Evolutionary conservation across 2,888 invertebrate genomes (phyloP).

Genomic region (Mallateleia sp.): DNA sequence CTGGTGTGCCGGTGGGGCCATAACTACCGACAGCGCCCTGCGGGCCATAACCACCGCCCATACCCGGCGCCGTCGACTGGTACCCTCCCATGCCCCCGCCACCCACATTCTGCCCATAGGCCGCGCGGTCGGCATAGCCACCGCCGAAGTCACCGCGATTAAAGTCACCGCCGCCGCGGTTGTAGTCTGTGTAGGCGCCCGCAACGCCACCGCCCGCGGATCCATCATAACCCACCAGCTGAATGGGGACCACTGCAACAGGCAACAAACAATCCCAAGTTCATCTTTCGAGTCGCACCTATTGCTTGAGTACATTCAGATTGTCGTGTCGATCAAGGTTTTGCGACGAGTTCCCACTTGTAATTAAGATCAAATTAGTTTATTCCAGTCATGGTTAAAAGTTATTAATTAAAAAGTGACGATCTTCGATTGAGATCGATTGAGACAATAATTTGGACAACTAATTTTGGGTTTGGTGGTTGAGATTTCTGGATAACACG

Average conservation of each 20-base stretch:
- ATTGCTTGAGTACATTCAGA: conserved; percentile 63
- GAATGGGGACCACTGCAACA: conserved; percentile 87
- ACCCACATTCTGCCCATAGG: conserved; percentile 88
- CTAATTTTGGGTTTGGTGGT: no score
- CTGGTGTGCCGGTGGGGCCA: conserved; percentile 87
- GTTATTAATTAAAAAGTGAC: no score
- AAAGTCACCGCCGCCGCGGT: conserved; percentile 88
- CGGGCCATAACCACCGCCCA: conserved; percentile 88
- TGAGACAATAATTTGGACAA: not conserved
- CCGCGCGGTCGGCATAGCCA: conserved; percentile 88
- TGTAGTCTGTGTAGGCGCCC: conserved; percentile 88
- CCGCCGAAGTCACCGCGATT: conserved; percentile 88
- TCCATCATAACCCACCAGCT: conserved; percentile 87
- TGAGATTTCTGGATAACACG: no score
- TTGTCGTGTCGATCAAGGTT: conserved; percentile 72
- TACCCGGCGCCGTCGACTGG: conserved; percentile 86
- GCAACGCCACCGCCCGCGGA: conserved; percentile 87
- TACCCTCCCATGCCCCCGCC: conserved; percentile 88
- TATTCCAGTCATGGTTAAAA: no score
- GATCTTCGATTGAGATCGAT: conserved; percentile 14
- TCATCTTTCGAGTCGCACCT: conserved; percentile 63
- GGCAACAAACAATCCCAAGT: conserved; percentile 82
- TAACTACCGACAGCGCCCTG: conserved; percentile 88
- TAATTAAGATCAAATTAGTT: no score
- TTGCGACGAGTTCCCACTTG: conserved; percentile 64